A percentile compares a stretch with the other conserved stretches of the same genome.
Evolutionary conservation across 2,888 invertebrate genomes (phyloP).

Genomic region (Sinotaia quadrata): DNA sequence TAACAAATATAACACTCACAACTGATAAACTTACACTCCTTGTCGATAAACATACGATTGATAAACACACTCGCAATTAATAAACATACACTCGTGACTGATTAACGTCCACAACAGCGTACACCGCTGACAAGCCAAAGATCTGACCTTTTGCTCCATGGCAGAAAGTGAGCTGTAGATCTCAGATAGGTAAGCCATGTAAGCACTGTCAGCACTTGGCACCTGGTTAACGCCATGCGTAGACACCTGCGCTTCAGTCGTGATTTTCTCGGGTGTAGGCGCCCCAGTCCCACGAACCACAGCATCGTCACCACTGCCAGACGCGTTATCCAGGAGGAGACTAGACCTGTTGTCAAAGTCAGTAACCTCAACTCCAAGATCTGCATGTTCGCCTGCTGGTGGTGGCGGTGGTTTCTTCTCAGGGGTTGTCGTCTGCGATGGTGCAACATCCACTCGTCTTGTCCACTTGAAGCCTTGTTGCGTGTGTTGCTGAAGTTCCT

Average conservation of each 20-base stretch:
- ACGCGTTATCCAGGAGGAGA: neutral
- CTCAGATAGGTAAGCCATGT: slow-evolving; percentile 24
- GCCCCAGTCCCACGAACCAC: neutral
- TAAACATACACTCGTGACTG: neutral
- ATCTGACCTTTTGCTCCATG: slow-evolving; percentile 22
- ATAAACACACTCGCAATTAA: neutral
- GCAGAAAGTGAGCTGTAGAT: slow-evolving; percentile 27
- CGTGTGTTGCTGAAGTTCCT: no score
- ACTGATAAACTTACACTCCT: neutral
- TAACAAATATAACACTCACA: neutral
- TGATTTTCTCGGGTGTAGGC: neutral
- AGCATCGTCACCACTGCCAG: slow-evolving; percentile 18
- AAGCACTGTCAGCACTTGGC: slow-evolving; percentile 16
- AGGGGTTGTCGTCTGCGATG: no score
- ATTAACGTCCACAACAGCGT: neutral
- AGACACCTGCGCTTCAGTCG: neutral
- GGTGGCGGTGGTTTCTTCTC: no score
- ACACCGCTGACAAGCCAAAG: neutral
- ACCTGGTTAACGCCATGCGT: no score
- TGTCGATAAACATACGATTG: no score
- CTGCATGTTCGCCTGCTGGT: slow-evolving; percentile 2
- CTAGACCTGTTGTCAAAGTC: neutral
- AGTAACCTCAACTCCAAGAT: no score
- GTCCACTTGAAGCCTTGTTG: no score
- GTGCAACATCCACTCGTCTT: no score